phyloP scores from a whole-genome alignment of 2,113 vertebrate genomes.

The Pelodiscus sinensis region DNA sequence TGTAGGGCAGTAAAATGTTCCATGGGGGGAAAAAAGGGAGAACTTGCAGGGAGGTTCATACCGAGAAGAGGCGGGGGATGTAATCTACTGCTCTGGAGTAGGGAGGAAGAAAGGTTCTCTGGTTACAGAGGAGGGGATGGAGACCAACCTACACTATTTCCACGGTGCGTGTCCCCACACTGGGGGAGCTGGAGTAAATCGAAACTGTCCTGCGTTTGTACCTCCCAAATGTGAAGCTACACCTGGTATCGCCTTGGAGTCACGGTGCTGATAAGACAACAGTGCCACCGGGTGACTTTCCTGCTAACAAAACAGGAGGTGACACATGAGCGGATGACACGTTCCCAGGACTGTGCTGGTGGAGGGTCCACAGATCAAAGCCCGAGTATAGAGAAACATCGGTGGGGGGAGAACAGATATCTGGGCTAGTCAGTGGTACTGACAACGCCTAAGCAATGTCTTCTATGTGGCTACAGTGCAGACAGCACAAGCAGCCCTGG shows the following conservation, averaged over 20 bases:
- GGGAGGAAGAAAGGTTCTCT: not conserved
- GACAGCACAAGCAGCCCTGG: not conserved
- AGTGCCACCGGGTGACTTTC: not conserved
- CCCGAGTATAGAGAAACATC: not conserved
- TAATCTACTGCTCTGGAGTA: not conserved
- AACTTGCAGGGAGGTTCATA: not conserved
- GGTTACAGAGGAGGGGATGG: not conserved
- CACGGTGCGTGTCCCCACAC: not conserved
- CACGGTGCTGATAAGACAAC: not conserved
- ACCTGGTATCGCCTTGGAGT: not conserved
- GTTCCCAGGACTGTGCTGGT: not conserved
- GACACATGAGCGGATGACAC: not conserved
- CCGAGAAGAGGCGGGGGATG: not conserved
- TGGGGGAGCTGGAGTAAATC: not conserved
- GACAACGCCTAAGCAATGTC: not conserved
- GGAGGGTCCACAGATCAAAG: not conserved
- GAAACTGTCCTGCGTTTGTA: not conserved
- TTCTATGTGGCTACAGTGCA: not conserved
- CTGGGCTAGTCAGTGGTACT: not conserved
- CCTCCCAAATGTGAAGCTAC: not conserved
- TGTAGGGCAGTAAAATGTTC: not conserved
- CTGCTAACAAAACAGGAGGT: not conserved
- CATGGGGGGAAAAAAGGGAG: not conserved
- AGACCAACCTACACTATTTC: not conserved
- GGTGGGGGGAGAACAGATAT: rapidly evolving